phyloP scores from a whole-genome alignment of 2,888 invertebrate genomes.

The Ennomos quercinarius region DNA sequence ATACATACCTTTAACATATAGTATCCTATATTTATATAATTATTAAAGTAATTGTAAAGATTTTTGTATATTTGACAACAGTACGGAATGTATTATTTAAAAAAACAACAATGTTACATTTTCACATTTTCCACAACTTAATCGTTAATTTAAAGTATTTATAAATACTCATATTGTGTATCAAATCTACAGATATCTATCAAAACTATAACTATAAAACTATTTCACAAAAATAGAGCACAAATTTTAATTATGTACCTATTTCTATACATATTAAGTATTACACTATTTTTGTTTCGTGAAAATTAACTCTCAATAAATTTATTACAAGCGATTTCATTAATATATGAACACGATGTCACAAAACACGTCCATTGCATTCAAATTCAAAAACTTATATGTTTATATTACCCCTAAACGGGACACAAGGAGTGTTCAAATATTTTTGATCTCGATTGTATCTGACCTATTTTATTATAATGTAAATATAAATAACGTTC shows the following conservation, averaged over 20 bases:
- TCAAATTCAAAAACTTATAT: neutral
- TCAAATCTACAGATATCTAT: too few relatives aligned
- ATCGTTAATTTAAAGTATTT: too few relatives aligned
- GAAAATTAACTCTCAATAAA: neutral
- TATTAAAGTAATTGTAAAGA: neutral
- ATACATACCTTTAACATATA: too few relatives aligned
- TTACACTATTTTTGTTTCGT: neutral
- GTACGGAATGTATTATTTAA: too few relatives aligned
- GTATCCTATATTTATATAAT: neutral
- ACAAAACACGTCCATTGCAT: neutral
- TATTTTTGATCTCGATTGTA: constrained; percentile 29
- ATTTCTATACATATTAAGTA: neutral
- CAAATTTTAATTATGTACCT: too few relatives aligned
- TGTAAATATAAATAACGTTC: constrained; percentile 25
- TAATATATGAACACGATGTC: constrained; percentile 24
- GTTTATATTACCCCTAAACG: constrained; percentile 3
- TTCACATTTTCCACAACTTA: too few relatives aligned
- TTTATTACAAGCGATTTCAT: constrained; percentile 17
- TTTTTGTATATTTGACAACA: too few relatives aligned
- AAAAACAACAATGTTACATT: too few relatives aligned
- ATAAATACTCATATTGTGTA: too few relatives aligned
- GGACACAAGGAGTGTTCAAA: constrained; percentile 15
- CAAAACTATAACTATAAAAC: too few relatives aligned
- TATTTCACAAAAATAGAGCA: too few relatives aligned
- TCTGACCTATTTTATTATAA: constrained; percentile 16